Conservation (phyloP, 2,113 vertebrate genomes). For the Lanius ludovicianus region DNA sequence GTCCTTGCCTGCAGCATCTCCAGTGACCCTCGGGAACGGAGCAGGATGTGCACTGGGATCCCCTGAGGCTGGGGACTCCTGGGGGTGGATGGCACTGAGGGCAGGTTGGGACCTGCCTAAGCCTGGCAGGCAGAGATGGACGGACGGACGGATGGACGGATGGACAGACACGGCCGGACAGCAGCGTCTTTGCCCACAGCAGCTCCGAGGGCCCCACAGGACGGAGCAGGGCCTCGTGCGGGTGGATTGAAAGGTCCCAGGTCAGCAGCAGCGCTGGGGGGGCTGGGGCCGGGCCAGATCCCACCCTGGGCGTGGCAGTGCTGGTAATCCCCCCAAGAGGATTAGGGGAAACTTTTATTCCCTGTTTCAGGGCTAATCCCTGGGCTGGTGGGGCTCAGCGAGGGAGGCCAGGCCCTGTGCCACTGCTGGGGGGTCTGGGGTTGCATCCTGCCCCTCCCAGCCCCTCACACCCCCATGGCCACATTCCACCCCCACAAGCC, state of each 20-base stretch:
- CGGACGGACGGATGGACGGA: background rate
- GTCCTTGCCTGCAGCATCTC: background rate
- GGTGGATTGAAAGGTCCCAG: background rate
- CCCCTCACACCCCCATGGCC: rapidly evolving
- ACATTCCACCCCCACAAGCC: background rate
- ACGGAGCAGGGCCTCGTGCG: rapidly evolving
- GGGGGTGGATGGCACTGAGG: background rate
- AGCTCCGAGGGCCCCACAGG: background rate
- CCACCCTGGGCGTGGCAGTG: background rate
- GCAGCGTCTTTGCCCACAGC: background rate
- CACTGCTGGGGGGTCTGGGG: background rate
- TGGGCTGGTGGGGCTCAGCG: background rate
- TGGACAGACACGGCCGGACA: rapidly evolving
- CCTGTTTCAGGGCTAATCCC: conserved; percentile 8
- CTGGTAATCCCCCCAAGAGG: conserved; percentile 11
- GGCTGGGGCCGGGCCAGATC: background rate
- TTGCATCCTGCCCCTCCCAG: background rate
- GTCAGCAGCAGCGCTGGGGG: background rate
- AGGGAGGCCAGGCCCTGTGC: background rate
- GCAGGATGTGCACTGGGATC: background rate
- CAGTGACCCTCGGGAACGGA: background rate
- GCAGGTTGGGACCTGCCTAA: background rate
- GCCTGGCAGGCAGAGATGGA: background rate
- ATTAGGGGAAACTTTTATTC: conserved; percentile 46
- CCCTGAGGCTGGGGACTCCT: background rate